Percentiles rank a stretch among this genome's conserved stretches.
Evolutionary conservation across 2,888 invertebrate species (phyloP).

Genomic region (Hypomecis punctinalis): DNA sequence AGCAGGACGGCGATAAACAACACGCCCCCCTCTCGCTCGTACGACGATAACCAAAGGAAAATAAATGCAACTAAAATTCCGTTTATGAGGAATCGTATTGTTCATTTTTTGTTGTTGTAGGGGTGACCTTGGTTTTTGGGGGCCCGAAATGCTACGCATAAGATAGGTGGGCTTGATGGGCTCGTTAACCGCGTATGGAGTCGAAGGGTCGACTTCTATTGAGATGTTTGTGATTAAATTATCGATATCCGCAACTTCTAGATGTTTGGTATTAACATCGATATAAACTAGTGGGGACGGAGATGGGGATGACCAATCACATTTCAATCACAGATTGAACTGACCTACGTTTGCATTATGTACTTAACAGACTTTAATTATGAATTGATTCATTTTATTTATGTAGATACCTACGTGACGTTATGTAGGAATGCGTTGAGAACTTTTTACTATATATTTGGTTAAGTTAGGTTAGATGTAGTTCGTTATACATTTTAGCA

Average conservation of each 20-base stretch:
- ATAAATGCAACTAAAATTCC: slow-evolving; percentile 75
- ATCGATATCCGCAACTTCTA: slow-evolving; percentile 8
- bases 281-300: background rate
- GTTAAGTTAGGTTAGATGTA: too few relatives aligned
- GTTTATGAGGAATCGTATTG: slow-evolving; percentile 60
- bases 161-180: slow-evolving; percentile 29
- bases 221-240: slow-evolving; percentile 10
- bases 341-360: slow-evolving; percentile 23
- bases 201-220: slow-evolving; percentile 16
- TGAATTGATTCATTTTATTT: background rate
- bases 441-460: too few relatives aligned
- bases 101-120: slow-evolving; percentile 59
- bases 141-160: slow-evolving; percentile 36
- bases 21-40: slow-evolving; percentile 47
- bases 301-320: slow-evolving; percentile 7
- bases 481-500: too few relatives aligned
- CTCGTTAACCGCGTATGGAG: slow-evolving; percentile 22
- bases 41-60: slow-evolving; percentile 70
- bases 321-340: slow-evolving; percentile 14
- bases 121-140: slow-evolving; percentile 60
- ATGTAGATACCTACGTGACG: too few relatives aligned
- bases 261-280: background rate
- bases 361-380: slow-evolving; percentile 4
- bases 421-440: too few relatives aligned
- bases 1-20: slow-evolving; percentile 47